Percentiles rank a stretch among this genome's conserved stretches.
phyloP scores from a whole-genome alignment of 2,797 vertebrate species.

The Muscicapa comitata region DNA sequence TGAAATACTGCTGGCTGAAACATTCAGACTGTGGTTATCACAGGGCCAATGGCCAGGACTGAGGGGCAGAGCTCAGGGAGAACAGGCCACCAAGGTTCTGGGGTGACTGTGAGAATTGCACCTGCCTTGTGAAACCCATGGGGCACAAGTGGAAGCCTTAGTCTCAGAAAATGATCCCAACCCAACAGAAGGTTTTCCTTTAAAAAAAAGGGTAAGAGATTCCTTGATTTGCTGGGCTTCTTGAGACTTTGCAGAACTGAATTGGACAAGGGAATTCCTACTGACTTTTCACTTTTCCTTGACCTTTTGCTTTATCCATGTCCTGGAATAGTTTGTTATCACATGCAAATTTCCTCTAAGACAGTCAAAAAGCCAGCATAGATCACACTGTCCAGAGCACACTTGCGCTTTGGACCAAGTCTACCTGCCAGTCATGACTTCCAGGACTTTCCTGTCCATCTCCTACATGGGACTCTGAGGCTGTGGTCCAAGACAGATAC shows the following conservation, averaged over 20 bases:
- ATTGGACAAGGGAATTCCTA: background rate
- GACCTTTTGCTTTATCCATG: background rate
- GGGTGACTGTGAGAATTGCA: fast-evolving
- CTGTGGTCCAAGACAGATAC: fast-evolving
- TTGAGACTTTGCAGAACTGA: background rate
- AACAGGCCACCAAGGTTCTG: background rate
- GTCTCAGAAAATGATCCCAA: background rate
- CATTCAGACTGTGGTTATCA: background rate
- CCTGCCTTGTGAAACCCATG: background rate
- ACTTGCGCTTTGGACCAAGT: background rate
- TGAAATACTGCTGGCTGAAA: too few species aligned
- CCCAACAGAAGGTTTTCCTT: background rate
- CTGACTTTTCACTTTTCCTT: background rate
- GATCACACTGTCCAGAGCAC: background rate
- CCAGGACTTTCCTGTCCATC: background rate
- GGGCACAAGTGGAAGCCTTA: background rate
- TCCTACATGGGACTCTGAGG: fast-evolving
- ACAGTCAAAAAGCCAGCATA: background rate
- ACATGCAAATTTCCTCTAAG: background rate
- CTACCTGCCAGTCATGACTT: background rate
- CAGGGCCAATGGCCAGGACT: background rate
- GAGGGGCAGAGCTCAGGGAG: background rate
- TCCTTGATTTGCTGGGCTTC: background rate
- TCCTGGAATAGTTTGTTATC: background rate
- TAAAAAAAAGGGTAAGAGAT: background rate